Evolutionary conservation across 2,888 invertebrate genomes (phyloP).

Genomic region (Tachystola acroxantha): DNA sequence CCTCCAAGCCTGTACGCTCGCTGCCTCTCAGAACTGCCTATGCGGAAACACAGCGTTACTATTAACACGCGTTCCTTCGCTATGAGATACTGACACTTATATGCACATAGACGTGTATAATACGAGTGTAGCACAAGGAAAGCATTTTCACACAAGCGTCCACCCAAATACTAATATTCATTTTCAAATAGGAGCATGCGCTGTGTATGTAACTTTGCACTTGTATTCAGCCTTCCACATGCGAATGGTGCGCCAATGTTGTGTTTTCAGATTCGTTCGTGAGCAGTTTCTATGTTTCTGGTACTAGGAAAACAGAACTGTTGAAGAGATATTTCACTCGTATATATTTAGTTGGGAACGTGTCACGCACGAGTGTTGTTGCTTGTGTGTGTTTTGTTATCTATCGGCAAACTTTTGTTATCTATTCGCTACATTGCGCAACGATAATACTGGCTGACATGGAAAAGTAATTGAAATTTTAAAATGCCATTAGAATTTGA

Average conservation of each 20-base stretch:
- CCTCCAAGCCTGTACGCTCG: slow-evolving; percentile 54
- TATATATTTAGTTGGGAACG: slow-evolving; percentile 26
- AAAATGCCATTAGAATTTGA: background rate
- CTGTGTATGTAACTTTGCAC: slow-evolving; percentile 43
- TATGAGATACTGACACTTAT: slow-evolving; percentile 73
- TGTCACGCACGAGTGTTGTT: slow-evolving; percentile 19
- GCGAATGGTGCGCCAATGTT: slow-evolving; percentile 50
- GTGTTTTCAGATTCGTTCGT: slow-evolving; percentile 60
- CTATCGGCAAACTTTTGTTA: slow-evolving; percentile 24
- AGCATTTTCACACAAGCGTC: slow-evolving; percentile 55
- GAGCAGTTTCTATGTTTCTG: slow-evolving; percentile 61
- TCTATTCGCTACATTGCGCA: slow-evolving; percentile 9
- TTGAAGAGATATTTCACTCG: slow-evolving; percentile 29
- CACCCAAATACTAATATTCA: slow-evolving; percentile 25
- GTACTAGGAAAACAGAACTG: slow-evolving; percentile 52
- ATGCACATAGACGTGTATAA: slow-evolving; percentile 30
- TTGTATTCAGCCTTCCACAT: slow-evolving; percentile 54
- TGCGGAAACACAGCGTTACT: slow-evolving; percentile 74
- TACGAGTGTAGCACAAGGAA: slow-evolving; percentile 39
- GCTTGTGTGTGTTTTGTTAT: slow-evolving; percentile 48
- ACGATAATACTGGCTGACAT: background rate
- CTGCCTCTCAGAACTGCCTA: slow-evolving; percentile 55
- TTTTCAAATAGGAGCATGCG: slow-evolving; percentile 36
- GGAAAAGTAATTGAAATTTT: slow-evolving; percentile 1
- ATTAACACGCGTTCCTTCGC: slow-evolving; percentile 73